phyloP scores from a whole-genome alignment of 1,140 invertebrate genomes.

The Eufriesea mexicana region DNA sequence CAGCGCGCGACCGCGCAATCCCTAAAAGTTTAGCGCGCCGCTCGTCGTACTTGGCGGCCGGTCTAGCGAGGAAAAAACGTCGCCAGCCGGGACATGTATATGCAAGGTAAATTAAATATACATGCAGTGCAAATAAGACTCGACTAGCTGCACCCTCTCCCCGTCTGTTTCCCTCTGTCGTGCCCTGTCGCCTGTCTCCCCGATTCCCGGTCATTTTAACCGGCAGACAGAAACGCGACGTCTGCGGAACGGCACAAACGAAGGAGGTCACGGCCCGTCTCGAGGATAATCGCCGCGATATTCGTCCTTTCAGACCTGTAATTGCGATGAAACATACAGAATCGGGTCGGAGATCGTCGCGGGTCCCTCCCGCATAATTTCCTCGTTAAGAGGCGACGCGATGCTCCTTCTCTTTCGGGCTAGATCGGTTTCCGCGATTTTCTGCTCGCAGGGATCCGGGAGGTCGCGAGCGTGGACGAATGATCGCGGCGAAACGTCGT shows the following conservation, averaged over 20 bases:
- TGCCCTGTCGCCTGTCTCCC: slow-evolving; percentile 6
- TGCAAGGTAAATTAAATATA: slow-evolving; percentile 68
- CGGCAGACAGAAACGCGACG: slow-evolving; percentile 27
- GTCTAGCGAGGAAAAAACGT: slow-evolving; percentile 47
- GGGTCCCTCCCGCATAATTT: not conserved
- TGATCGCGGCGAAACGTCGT: not conserved
- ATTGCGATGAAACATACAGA: slow-evolving; percentile 1
- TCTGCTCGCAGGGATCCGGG: too few relatives aligned
- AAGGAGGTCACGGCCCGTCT: slow-evolving; percentile 32
- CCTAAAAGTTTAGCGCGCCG: slow-evolving; percentile 59
- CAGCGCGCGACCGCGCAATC: slow-evolving; percentile 57
- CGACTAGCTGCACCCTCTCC: slow-evolving; percentile 35
- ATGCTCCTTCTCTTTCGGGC: too few relatives aligned
- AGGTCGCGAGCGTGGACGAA: too few relatives aligned
- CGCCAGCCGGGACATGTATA: slow-evolving; percentile 52
- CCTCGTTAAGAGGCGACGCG: not conserved
- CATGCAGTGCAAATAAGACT: slow-evolving; percentile 67
- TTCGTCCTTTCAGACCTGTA: not conserved
- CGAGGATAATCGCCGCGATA: slow-evolving; percentile 16
- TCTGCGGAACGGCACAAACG: slow-evolving; percentile 5
- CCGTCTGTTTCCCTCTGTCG: not conserved
- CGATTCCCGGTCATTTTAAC: slow-evolving; percentile 32
- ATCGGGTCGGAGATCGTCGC: not conserved
- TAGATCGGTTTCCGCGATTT: too few relatives aligned
- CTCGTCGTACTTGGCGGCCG: not conserved